A percentile compares a stretch with the other conserved stretches of the same genome.
Conservation (phyloP, 2,797 vertebrate species). For the Naso thynnoides region DNA sequence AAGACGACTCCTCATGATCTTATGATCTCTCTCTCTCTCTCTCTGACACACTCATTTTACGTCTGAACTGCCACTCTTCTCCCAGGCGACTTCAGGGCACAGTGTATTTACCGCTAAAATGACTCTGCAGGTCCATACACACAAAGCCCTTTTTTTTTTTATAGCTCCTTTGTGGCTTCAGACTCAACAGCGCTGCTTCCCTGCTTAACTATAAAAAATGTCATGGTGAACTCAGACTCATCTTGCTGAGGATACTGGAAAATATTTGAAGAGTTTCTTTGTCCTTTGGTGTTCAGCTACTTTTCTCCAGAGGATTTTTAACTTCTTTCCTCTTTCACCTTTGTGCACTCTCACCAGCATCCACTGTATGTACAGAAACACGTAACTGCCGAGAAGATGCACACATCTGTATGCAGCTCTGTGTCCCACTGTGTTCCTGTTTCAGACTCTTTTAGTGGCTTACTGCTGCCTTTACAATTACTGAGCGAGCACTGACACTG, state of each 20-base stretch:
- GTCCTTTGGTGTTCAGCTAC: slow-evolving; percentile 10
- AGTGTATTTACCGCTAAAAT: slow-evolving; percentile 50
- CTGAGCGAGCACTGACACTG: slow-evolving; percentile 18
- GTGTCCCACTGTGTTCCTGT: slow-evolving; percentile 6
- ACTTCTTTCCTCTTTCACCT: background rate
- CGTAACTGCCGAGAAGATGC: background rate
- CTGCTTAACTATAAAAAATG: slow-evolving; percentile 20
- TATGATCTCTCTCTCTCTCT: background rate
- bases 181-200: slow-evolving; percentile 11
- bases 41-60: slow-evolving; percentile 28
- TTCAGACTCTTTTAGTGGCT: slow-evolving; percentile 36
- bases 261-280: slow-evolving; percentile 25
- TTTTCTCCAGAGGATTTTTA: background rate
- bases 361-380: background rate
- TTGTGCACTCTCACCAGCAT: background rate
- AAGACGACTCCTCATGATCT: slow-evolving; percentile 41
- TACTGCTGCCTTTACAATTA: slow-evolving; percentile 28
- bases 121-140: slow-evolving; percentile 44
- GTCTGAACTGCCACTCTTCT: slow-evolving; percentile 33
- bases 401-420: slow-evolving; percentile 43
- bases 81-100: slow-evolving; percentile 39
- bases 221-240: slow-evolving; percentile 4
- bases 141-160: slow-evolving; percentile 15
- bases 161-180: slow-evolving; percentile 23
- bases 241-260: slow-evolving; percentile 6